phyloP scores from a whole-genome alignment of 2,113 vertebrate species.

The Petrocephalus zakoni region DNA sequence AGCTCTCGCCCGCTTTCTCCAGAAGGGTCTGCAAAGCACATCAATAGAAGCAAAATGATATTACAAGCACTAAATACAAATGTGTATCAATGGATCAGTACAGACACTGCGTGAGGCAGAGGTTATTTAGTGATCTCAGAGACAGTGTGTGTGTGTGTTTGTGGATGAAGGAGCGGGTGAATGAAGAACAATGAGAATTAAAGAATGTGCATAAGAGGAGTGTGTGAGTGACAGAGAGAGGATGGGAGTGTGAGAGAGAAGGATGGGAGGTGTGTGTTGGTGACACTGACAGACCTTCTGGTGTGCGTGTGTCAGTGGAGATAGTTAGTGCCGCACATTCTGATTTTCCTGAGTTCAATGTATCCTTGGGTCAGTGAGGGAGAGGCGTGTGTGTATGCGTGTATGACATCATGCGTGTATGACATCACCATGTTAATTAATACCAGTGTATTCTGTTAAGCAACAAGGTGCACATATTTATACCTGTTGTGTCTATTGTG shows the following conservation, averaged over 20 bases:
- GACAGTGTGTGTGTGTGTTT: neutral
- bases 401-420: too few relatives aligned
- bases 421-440: neutral
- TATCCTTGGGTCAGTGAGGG: neutral
- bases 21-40: neutral
- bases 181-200: neutral
- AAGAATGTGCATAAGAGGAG: neutral
- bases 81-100: neutral
- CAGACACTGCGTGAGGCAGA: neutral
- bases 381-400: neutral
- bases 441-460: neutral
- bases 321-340: neutral
- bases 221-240: neutral
- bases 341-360: neutral
- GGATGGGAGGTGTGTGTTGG: neutral
- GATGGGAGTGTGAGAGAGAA: neutral
- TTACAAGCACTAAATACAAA: neutral
- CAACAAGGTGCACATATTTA: neutral
- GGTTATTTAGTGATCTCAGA: neutral
- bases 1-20: neutral
- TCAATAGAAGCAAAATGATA: neutral
- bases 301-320: constrained; percentile 24
- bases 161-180: neutral
- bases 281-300: neutral
- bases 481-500: neutral